Percentiles rank a stretch among this genome's conserved stretches.
Conservation (phyloP, 2,888 invertebrate genomes). For the Linhomoeus sp. region DNA sequence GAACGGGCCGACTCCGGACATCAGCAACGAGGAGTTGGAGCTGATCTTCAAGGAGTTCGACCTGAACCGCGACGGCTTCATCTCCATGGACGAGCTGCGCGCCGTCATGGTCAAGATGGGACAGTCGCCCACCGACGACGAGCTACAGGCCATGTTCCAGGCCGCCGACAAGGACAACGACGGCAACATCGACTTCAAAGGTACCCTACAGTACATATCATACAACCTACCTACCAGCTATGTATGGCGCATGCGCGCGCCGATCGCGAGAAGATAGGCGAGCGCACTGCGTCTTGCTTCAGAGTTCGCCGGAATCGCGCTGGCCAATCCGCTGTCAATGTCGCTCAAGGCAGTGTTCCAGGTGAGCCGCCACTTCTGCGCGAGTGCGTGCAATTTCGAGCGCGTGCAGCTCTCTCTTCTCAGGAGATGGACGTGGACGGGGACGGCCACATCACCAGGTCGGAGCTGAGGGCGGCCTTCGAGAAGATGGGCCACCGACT, state of each 20-base stretch:
- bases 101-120: conserved; percentile 26
- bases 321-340: neutral
- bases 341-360: conserved; percentile 5
- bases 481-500: conserved; percentile 1
- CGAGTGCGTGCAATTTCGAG: no score
- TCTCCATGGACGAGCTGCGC: neutral
- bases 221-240: no score
- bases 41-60: conserved; percentile 1
- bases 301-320: neutral
- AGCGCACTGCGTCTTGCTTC: no score
- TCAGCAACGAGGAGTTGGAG: neutral
- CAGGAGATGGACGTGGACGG: conserved; percentile 26
- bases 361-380: no score
- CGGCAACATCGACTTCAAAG: conserved; percentile 18
- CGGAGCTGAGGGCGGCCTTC: conserved; percentile 28
- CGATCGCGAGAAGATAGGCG: no score
- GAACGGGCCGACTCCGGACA: neutral
- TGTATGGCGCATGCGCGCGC: no score
- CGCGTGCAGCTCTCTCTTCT: no score
- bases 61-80: neutral
- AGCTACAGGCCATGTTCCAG: conserved; percentile 24
- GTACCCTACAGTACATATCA: neutral
- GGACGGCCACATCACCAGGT: conserved; percentile 22
- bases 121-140: conserved; percentile 24
- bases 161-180: conserved; percentile 24